phyloP scores from a whole-genome alignment of 2,888 invertebrate species.

The Melanchra persicariae region DNA sequence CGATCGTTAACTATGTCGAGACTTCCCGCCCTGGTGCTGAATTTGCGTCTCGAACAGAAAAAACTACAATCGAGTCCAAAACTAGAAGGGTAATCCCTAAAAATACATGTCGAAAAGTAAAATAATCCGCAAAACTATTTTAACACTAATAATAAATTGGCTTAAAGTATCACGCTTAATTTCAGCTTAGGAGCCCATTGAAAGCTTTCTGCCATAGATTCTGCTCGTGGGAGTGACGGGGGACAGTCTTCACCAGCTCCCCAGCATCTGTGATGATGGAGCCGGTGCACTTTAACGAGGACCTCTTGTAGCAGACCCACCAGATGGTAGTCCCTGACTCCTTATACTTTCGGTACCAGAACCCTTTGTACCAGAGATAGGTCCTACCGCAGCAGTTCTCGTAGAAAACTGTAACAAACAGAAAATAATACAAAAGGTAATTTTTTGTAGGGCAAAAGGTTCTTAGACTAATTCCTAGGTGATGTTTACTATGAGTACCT shows the following conservation, averaged over 20 bases:
- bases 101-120: constrained; percentile 3
- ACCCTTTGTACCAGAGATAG: constrained; percentile 62
- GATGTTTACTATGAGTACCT: not conserved
- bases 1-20: too few relatives aligned
- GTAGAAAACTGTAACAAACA: constrained; percentile 57
- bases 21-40: too few relatives aligned
- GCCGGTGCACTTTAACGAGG: constrained; percentile 67
- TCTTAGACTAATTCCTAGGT: not conserved
- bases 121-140: constrained; percentile 23
- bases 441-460: not conserved
- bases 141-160: not conserved
- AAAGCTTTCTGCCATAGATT: constrained; percentile 64
- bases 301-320: constrained; percentile 74
- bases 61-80: not conserved
- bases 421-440: not conserved
- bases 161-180: not conserved
- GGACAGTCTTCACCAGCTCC: constrained; percentile 59
- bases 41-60: not conserved
- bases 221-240: constrained; percentile 65
- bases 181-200: constrained; percentile 56
- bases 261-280: constrained; percentile 67
- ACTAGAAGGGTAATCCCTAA: not conserved
- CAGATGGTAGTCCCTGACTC: constrained; percentile 65
- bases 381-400: constrained; percentile 63
- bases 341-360: constrained; percentile 68